Evolutionary conservation across 2,797 vertebrate species (phyloP), one percentile per base, ranked within the genome.

Genomic region (Eleutherodactylus coqui): DNA sequence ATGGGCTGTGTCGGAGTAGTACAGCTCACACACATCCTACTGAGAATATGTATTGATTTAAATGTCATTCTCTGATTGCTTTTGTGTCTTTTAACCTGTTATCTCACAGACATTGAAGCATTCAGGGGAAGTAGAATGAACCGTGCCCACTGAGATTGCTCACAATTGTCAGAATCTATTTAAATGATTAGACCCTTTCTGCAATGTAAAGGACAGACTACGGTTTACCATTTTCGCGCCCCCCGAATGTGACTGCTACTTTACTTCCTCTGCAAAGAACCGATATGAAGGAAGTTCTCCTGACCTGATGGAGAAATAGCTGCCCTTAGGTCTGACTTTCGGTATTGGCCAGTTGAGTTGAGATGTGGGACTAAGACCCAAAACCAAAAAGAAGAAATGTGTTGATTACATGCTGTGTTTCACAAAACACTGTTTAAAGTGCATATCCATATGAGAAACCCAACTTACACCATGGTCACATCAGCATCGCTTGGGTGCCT

Each of bases 41-140:
- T 38, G 78, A 79, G 78, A 51, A 67, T 62, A 55, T 45, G 34
- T 86, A 86, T 85, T 85, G 77, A 85, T 80, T 85, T 29, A 58
- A 32, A 45, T 60, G 55, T 85, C 41, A 73, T 75, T 73, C 62
- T 80, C 67, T 80, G 77, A 70, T 55, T 79, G 49, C 60, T 43
- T 73, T 69, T 8, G 47, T 82, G 67, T 82, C 36, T 51, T 29
- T 72, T 36, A 81, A 67, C 77, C 58, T 79, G 62, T 79, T 82
- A 53, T 47, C 32, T 55, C 47, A 45, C 32, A 32, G 53, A 53
- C 34, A 51, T 82, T 82, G 47, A 17, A 29, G 51, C 47, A 38
- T 38, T 53, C 49, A 38, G 34, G 27, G 36, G 36, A 82, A 72
- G 55, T 55, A 53, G 32, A 49, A 82, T 82, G 32, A 72, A 55